phyloP scores from a whole-genome alignment of 2,113 vertebrate genomes.

The Rhineura floridana region DNA sequence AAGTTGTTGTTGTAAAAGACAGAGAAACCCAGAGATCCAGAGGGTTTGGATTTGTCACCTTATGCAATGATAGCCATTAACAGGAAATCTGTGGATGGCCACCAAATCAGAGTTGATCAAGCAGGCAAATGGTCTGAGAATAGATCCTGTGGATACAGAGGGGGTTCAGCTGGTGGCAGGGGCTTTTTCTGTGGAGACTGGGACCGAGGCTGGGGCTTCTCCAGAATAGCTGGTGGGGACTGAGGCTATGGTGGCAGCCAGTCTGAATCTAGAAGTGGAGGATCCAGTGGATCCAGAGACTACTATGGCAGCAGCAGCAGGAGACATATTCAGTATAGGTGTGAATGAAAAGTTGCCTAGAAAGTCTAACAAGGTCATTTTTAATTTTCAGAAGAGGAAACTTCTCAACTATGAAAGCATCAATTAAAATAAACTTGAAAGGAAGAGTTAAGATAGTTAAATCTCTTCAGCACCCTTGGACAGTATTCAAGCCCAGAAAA shows the following conservation, averaged over 20 bases:
- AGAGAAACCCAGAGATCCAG: slow-evolving; percentile 92
- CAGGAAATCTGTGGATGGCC: slow-evolving; percentile 93
- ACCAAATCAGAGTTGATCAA: slow-evolving; percentile 93
- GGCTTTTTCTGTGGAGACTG: slow-evolving; percentile 85
- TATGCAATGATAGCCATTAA: slow-evolving; percentile 96
- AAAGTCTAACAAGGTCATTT: neutral
- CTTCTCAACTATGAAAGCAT: neutral
- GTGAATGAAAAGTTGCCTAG: neutral
- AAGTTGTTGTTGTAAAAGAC: slow-evolving; percentile 97
- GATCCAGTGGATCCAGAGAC: slow-evolving; percentile 81
- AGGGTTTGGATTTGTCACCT: slow-evolving; percentile 97
- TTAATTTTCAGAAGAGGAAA: neutral
- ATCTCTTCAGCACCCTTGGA: neutral
- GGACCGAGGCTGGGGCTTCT: slow-evolving; percentile 85
- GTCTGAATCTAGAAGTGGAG: slow-evolving; percentile 82
- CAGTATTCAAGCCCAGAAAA: neutral
- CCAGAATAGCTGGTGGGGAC: slow-evolving; percentile 80
- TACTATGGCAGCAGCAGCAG: slow-evolving; percentile 84
- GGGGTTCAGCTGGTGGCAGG: slow-evolving; percentile 78
- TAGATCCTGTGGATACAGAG: slow-evolving; percentile 82
- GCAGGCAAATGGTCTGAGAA: slow-evolving; percentile 89
- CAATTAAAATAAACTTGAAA: neutral
- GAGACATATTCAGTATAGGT: too few relatives aligned
- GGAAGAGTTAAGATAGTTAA: neutral
- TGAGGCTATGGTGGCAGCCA: slow-evolving; percentile 84